Evolutionary conservation across 2,113 vertebrate genomes (phyloP).

Genomic region (Vulpes lagopus): DNA sequence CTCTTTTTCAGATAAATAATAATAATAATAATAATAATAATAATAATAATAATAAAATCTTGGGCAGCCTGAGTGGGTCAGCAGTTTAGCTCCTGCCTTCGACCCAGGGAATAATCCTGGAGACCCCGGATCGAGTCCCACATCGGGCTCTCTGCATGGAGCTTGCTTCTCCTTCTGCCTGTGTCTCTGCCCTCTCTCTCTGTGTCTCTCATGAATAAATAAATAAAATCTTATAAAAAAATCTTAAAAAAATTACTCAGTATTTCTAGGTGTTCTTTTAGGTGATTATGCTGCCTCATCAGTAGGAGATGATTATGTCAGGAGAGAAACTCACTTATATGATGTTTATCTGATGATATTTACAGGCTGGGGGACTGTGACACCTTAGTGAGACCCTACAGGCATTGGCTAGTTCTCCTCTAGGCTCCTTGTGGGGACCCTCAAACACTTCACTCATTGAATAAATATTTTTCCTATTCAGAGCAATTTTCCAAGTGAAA

Average conservation of each 20-base stretch:
- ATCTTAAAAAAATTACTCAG: neutral
- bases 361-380: neutral
- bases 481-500: constrained; percentile 61
- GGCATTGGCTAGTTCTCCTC: neutral
- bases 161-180: neutral
- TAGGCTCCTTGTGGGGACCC: neutral
- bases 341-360: neutral
- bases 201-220: neutral
- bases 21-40: no score
- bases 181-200: neutral
- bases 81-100: neutral
- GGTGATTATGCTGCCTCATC: neutral
- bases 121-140: neutral
- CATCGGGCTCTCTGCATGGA: no score
- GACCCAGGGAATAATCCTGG: neutral
- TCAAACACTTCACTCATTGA: neutral
- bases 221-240: neutral
- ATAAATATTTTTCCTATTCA: neutral
- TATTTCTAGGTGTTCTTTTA: neutral
- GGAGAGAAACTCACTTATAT: neutral
- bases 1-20: no score
- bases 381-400: neutral
- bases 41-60: no score
- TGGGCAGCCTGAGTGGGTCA: neutral
- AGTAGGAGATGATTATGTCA: neutral